Percentiles rank a stretch among this genome's conserved stretches.
Evolutionary conservation across 1,140 invertebrate species (phyloP).

Genomic region (Cataglyphis hispanica): DNA sequence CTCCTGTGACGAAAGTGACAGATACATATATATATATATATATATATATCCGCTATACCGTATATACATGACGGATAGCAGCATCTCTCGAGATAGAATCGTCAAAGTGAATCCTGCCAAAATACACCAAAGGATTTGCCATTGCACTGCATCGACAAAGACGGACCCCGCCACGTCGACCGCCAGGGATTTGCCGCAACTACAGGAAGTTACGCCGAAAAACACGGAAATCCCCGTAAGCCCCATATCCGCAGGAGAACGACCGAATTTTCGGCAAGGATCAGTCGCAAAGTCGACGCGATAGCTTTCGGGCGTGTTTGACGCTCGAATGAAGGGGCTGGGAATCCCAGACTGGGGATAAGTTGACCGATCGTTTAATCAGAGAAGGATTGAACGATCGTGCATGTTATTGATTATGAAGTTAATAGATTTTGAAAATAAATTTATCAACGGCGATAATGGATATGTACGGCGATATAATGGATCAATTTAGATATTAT

Average conservation of each 20-base stretch:
- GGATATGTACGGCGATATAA: not conserved
- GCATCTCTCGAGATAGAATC: conserved; percentile 57
- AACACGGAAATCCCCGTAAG: conserved; percentile 19
- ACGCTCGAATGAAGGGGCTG: not conserved
- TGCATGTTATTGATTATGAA: not conserved
- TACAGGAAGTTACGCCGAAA: conserved; percentile 33
- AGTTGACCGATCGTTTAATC: not conserved
- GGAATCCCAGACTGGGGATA: not conserved
- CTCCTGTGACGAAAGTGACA: conserved; percentile 59
- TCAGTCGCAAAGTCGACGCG: not conserved
- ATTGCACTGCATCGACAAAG: not conserved
- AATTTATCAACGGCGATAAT: conserved; percentile 8
- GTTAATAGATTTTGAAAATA: conserved; percentile 16
- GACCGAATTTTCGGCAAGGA: conserved; percentile 32
- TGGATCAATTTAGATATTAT: conserved; percentile 29
- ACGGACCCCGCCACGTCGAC: not conserved
- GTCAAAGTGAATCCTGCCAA: conserved; percentile 53
- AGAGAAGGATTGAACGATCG: too few relatives aligned
- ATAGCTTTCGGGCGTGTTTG: conserved; percentile 14
- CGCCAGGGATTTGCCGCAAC: not conserved
- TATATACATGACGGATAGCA: not conserved
- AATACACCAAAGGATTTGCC: conserved; percentile 62
- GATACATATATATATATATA: conserved; percentile 47
- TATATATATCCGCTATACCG: conserved; percentile 24
- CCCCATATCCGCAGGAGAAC: not conserved